phyloP scores from a whole-genome alignment of 2,113 vertebrate species.

The Trichechus manatus region DNA sequence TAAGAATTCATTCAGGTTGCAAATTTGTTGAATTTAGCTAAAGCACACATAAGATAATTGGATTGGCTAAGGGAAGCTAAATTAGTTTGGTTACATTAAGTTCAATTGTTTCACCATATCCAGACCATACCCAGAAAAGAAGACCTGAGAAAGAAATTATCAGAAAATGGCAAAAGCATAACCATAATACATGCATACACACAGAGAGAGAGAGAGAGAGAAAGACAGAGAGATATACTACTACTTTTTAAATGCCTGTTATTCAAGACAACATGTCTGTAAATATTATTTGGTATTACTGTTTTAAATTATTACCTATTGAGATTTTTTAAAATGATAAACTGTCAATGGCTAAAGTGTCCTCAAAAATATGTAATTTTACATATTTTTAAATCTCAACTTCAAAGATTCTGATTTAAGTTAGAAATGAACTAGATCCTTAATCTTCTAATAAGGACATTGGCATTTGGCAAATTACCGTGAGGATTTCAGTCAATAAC shows the following conservation, averaged over 20 bases:
- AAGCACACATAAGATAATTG: constrained; percentile 9
- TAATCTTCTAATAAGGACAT: background rate
- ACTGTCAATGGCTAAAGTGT: background rate
- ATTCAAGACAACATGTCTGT: background rate
- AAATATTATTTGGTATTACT: background rate
- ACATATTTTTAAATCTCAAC: constrained; percentile 54
- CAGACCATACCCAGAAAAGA: constrained; percentile 15
- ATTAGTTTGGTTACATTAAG: constrained; percentile 37
- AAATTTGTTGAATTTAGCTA: constrained; percentile 63
- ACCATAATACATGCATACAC: background rate
- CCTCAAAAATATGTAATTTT: constrained; percentile 15
- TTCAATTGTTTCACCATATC: constrained; percentile 44
- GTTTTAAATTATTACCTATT: constrained; percentile 47
- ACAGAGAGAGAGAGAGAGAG: background rate
- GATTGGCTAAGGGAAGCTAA: constrained; percentile 26
- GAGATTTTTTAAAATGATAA: background rate
- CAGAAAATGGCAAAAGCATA: constrained; percentile 60
- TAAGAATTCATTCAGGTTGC: constrained; percentile 23
- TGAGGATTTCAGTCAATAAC: background rate
- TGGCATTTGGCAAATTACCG: background rate
- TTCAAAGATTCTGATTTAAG: constrained; percentile 17
- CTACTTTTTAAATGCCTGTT: background rate
- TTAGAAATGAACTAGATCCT: constrained; percentile 19
- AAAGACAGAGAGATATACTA: background rate
- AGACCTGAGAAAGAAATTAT: constrained; percentile 41